Base-by-base conservation (phyloP, 2,888 invertebrate species). In the Tachina lurida region DNA sequence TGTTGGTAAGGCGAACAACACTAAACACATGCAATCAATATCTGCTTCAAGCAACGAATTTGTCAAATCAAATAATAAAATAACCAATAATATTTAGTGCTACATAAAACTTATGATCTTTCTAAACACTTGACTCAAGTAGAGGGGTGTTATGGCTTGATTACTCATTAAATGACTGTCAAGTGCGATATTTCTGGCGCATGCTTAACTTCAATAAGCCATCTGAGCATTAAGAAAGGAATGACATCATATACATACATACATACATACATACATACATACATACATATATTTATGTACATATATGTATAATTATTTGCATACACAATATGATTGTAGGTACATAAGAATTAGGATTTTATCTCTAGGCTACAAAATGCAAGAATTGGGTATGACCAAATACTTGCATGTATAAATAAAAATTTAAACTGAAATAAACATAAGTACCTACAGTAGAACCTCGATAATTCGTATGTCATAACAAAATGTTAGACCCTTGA, bases 121-220 rank as follows among this genome's bases (percentile, higher is more conserved):
- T 60, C 17, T 17, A 67, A 19, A 80, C 65, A 82, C 76, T 70
- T 49, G 19, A 60, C 12, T 54, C 65, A 2, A 39, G 19, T 41
- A 17, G 73, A 41, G 60, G 73, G 60, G 52, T 19, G 65, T n/a
- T 58, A 7, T 31, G 43, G 1, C 39, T 67, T 54, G 13, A 2
- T 45, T n/a, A 56, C 67, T 60, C 47, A 41, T 22, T 52, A 47
- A 22, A 56, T 65, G 17, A 41, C 52, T 65, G 22, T 77, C 54
- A 77, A 81, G 80, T 81, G 76, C 49, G 73, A 73, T 73, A 54
- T 81, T 71, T 62, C 41, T 84, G 80, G 73, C 84, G 68, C 84
- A 81, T 77, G 84, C 80, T 77, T 81, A 84, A 81, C 67, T 80
- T 79, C 45, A 60, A 67, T 63, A 68, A 70, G 12, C 71, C 60